Conservation (phyloP, 2,797 vertebrate genomes). For the Cephalopachus bancanus region DNA sequence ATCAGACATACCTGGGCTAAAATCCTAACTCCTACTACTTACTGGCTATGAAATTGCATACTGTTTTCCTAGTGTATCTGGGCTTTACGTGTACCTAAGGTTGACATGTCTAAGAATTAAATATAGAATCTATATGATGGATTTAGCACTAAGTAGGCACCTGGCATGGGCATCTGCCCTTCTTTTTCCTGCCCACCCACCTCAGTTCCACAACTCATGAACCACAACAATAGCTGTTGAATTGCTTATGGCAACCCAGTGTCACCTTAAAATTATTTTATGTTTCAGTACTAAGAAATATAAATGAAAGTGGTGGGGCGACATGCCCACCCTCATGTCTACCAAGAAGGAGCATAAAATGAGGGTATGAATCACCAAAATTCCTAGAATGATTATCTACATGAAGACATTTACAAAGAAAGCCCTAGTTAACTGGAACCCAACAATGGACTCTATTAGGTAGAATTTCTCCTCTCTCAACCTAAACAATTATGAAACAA, state of each 20-base stretch:
- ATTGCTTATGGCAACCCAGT: not conserved
- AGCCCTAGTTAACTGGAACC: conserved; percentile 4
- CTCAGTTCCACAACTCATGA: not conserved
- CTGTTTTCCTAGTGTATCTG: not conserved
- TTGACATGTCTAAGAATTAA: not conserved
- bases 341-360: not conserved
- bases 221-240: not conserved
- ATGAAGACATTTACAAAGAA: conserved; percentile 30
- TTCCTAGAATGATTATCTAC: not conserved
- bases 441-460: not conserved
- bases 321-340: not conserved
- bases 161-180: not conserved
- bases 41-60: not conserved
- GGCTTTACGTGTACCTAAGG: not conserved
- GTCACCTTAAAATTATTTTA: not conserved
- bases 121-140: not conserved
- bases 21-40: not conserved
- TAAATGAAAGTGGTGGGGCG: not conserved
- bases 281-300: not conserved
- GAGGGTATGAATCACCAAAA: conserved; percentile 2
- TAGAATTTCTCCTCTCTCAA: conserved; percentile 57
- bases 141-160: not conserved
- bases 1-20: not conserved
- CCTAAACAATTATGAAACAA: conserved; percentile 42
- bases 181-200: not conserved